These are phyloP conservation scores for Tenodera sinensis DNA, from an alignment of 2,888 invertebrate species.

Conservation along the genomic window DNA sequence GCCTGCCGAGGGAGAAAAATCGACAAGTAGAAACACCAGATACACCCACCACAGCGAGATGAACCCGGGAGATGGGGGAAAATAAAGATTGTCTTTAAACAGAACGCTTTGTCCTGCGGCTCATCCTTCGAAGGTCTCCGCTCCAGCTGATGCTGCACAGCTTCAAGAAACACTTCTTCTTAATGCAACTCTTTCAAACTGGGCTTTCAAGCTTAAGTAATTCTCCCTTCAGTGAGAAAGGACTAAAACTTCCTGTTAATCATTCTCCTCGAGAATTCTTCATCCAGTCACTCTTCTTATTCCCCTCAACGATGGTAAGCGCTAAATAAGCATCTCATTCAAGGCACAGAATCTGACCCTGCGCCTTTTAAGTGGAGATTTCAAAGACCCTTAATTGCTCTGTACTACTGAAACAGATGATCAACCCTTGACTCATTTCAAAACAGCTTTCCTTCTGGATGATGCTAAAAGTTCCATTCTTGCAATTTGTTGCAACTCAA, in stretches of 20 bases:
- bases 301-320: not conserved
- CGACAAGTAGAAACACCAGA: slow-evolving; percentile 17
- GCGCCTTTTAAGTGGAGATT: no score
- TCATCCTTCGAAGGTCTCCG: not conserved
- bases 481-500: no score
- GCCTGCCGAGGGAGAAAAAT: slow-evolving; percentile 6
- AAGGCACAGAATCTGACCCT: no score
- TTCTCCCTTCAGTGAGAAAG: not conserved
- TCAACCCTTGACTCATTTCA: no score
- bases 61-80: not conserved
- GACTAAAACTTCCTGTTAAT: not conserved
- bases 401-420: no score
- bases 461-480: no score
- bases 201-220: not conserved
- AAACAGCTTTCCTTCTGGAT: no score
- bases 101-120: not conserved
- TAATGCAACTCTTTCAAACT: not conserved
- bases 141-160: not conserved
- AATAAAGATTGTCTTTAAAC: not conserved
- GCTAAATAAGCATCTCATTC: no score
- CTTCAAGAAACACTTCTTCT: not conserved
- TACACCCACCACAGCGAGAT: not conserved
- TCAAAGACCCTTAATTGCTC: no score
- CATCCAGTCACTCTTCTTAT: not conserved
- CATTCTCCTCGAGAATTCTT: not conserved